Conservation (phyloP, 2,797 vertebrate genomes). For the Ceryle rudis region DNA sequence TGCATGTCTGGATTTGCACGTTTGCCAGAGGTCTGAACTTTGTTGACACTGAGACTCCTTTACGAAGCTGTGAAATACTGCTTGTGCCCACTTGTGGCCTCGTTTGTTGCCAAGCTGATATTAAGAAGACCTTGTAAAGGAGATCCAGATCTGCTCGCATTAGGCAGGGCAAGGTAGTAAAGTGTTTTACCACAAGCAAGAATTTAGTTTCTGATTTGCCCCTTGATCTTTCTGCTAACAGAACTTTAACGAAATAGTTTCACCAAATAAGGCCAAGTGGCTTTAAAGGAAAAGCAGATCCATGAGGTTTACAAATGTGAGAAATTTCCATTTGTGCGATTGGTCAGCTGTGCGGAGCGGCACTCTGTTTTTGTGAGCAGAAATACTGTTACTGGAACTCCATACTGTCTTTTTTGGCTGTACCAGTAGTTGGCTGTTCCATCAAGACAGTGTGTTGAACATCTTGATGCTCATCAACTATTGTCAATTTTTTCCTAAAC, state of each 20-base stretch:
- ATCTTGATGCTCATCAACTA: background rate
- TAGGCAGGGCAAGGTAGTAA: background rate
- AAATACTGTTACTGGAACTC: background rate
- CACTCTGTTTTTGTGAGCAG: background rate
- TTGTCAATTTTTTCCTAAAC: background rate
- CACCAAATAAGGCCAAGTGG: background rate
- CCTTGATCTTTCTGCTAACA: background rate
- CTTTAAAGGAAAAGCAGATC: background rate
- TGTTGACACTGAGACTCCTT: background rate
- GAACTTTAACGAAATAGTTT: too few species aligned
- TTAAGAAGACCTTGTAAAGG: background rate
- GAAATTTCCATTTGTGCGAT: background rate
- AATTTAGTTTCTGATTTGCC: background rate
- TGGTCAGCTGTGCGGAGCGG: background rate
- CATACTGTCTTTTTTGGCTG: background rate
- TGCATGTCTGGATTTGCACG: rapidly evolving
- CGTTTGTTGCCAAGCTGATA: background rate
- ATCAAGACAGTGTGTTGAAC: background rate
- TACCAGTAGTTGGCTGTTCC: background rate
- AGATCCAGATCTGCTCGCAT: background rate
- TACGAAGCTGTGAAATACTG: background rate
- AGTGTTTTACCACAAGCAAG: background rate
- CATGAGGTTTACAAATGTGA: background rate
- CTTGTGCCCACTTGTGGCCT: background rate
- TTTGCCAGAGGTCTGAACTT: background rate